phyloP scores from a whole-genome alignment of 1,140 invertebrate genomes.

The Apolygus lucorum region DNA sequence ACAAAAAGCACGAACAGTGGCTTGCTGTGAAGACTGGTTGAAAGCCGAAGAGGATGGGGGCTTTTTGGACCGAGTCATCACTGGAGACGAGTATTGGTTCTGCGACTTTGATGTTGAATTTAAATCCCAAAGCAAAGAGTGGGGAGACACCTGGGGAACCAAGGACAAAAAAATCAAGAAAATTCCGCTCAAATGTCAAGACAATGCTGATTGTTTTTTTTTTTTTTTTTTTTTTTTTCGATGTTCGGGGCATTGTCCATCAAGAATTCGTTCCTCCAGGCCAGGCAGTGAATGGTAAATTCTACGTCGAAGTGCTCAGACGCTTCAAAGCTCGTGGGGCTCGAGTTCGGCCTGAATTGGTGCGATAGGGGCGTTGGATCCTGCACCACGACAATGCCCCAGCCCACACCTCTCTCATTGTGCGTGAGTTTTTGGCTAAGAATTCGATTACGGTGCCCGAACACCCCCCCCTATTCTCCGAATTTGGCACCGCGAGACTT shows the following conservation, averaged over 20 bases:
- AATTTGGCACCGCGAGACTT: conserved; percentile 17
- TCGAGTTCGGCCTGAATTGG: conserved; percentile 23
- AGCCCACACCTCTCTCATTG: conserved; percentile 30
- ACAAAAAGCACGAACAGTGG: conserved; percentile 25
- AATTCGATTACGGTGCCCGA: conserved; percentile 2
- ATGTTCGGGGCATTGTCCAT: conserved; percentile 34
- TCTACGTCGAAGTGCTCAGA: conserved; percentile 29
- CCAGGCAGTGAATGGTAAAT: conserved; percentile 26
- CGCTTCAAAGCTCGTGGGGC: background rate
- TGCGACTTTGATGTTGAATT: conserved; percentile 21
- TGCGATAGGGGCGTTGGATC: conserved; percentile 33
- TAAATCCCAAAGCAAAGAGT: conserved; percentile 26
- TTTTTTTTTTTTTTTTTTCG: too few relatives aligned
- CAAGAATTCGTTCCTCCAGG: conserved; percentile 33
- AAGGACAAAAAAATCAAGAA: too few relatives aligned
- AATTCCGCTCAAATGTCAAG: conserved; percentile 32
- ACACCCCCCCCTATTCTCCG: conserved; percentile 13
- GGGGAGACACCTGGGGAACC: conserved; percentile 25
- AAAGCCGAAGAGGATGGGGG: background rate
- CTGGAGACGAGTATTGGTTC: conserved; percentile 25
- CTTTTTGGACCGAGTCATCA: conserved; percentile 27
- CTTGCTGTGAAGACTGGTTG: conserved; percentile 25
- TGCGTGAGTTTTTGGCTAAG: conserved; percentile 13
- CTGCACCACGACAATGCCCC: conserved; percentile 36
- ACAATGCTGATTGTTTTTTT: conserved; percentile 33